Evolutionary conservation across 2,888 invertebrate species (phyloP), one percentile per base, ranked within the genome.

Genomic region (Nysson spinosus): DNA sequence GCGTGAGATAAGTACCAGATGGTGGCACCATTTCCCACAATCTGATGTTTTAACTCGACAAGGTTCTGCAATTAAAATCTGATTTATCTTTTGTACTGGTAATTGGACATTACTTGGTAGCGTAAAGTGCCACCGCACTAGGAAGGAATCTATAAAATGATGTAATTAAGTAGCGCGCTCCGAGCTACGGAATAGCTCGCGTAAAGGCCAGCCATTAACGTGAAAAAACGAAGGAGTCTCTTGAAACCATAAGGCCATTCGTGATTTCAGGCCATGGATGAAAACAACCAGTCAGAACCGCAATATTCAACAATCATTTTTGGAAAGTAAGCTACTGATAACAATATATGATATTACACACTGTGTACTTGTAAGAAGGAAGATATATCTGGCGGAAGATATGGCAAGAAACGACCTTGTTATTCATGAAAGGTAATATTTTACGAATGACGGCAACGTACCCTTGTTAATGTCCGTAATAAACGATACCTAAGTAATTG

Each of bases 11-110:
- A 50, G 50, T 42, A 49, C 37, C 34, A 46, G 52, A 61, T 32
- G 47, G 22, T 32, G 5, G 16, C 4, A 37, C 39, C 20, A 47
- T 68, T 64, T 54, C 49, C 46, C 43, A 5, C 47, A 34, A 17
- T 63, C 49, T 52, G 46, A 39, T 35, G 22, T 32, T 63, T 43
- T 32, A 60, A 20, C 43, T 43, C 40, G 44, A 30, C 32, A 34
- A 42, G 19, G 40, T 55, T 42, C 54, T 42, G 44, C 58, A 68
- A 64, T 70, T 58, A 68, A 68, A 60, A 37, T 47, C 54, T 75
- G 76, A 83, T 80, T 79, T 76, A 73, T 75, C 79, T 78, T 82
- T 83, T 82, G 77, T 81, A 77, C 68, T 67, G 72, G 77, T 83
- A 82, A 84, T 80, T 80, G 81, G 76, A 79, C 77, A 78, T 80